phyloP scores from a whole-genome alignment of 2,113 vertebrate genomes.

The Hiodon tergisus region DNA sequence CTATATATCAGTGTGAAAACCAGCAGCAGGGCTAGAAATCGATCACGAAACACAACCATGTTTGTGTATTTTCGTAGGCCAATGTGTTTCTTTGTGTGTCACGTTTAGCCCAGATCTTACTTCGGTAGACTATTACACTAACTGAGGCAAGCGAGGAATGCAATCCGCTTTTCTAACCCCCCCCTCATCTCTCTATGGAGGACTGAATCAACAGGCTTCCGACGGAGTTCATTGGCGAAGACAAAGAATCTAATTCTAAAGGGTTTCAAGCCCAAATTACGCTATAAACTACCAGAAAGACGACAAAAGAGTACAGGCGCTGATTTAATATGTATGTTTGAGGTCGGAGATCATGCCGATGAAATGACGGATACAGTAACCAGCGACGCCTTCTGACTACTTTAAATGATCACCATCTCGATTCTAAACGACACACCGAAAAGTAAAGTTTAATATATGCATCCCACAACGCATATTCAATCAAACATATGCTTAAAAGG shows the following conservation, averaged over 20 bases:
- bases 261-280: neutral
- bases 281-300: neutral
- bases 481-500: neutral
- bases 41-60: too few relatives aligned
- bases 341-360: neutral
- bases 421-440: neutral
- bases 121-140: conserved; percentile 5
- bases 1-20: too few relatives aligned
- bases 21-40: too few relatives aligned
- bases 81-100: neutral
- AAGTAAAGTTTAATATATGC: neutral
- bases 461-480: neutral
- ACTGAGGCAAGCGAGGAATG: conserved; percentile 28
- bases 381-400: conserved; percentile 19
- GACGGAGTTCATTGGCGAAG: conserved; percentile 17
- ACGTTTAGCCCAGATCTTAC: neutral
- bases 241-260: conserved; percentile 28
- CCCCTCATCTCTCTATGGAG: conserved; percentile 39
- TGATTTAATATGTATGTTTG: neutral
- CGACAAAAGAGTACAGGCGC: neutral
- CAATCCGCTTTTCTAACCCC: conserved; percentile 65
- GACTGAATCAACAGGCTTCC: conserved; percentile 60
- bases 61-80: neutral
- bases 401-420: conserved; percentile 28
- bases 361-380: conserved; percentile 8